Percentiles rank a stretch among this genome's conserved stretches.
phyloP scores from a whole-genome alignment of 92 coral and sea anemone genomes.

The Virgularia gustaviana region DNA sequence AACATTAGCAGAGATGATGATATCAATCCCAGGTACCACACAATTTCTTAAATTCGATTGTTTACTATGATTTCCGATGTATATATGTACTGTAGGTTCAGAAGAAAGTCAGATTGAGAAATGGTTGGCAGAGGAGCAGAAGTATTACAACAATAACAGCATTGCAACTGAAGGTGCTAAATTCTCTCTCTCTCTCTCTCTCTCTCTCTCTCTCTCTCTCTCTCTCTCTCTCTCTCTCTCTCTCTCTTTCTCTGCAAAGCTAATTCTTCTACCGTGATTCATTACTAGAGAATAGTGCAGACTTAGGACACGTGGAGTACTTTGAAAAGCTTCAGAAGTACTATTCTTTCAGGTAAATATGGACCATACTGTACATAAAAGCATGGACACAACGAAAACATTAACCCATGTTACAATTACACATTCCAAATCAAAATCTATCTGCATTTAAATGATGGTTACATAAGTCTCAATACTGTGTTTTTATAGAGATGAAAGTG shows the following conservation, averaged over 20 bases:
- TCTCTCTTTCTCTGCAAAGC: not conserved
- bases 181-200: no score
- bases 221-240: no score
- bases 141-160: not conserved
- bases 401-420: no score
- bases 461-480: no score
- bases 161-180: slow-evolving; percentile 3
- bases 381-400: no score
- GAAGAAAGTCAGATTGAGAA: not conserved
- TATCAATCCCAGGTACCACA: slow-evolving; percentile 3
- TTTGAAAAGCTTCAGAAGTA: slow-evolving; percentile 14
- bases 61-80: not conserved
- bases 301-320: slow-evolving; percentile 2
- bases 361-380: no score
- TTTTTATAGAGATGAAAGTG: slow-evolving; percentile 20
- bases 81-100: not conserved
- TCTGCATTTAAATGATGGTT: no score
- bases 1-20: slow-evolving; percentile 14
- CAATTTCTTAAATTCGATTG: not conserved
- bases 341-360: slow-evolving; percentile 25
- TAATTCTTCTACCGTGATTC: not conserved
- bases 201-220: no score
- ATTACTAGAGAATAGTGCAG: not conserved
- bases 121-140: slow-evolving; percentile 15
- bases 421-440: no score